phyloP scores from a whole-genome alignment of 1,140 invertebrate genomes.

The Drosophila rhopaloa region DNA sequence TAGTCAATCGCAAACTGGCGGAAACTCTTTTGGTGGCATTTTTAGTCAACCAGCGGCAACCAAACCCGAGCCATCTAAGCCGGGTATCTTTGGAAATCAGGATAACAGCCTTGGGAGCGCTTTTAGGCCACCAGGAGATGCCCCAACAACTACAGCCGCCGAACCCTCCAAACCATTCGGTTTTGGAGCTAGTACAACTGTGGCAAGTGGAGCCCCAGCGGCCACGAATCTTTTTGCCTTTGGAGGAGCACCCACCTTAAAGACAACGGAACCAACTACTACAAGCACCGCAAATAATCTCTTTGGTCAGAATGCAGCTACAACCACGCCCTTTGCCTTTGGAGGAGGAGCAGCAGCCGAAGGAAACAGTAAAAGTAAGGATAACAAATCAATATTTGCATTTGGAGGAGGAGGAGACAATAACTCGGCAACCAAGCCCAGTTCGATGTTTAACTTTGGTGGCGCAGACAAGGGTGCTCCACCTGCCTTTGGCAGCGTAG shows the following conservation, averaged over 20 bases:
- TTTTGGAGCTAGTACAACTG: conserved; percentile 9
- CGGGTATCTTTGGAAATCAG: conserved; percentile 14
- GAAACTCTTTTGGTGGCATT: conserved; percentile 8
- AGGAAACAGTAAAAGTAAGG: conserved; percentile 1
- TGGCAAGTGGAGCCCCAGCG: not conserved
- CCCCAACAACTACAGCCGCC: not conserved
- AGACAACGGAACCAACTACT: conserved; percentile 5
- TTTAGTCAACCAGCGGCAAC: conserved; percentile 7
- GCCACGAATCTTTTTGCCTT: conserved; percentile 34
- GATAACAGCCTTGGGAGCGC: conserved; percentile 17
- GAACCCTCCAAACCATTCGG: conserved; percentile 12
- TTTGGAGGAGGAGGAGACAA: conserved; percentile 33
- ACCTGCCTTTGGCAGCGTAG: conserved; percentile 18
- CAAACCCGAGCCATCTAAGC: conserved; percentile 18
- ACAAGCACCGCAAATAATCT: not conserved
- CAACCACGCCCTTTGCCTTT: conserved; percentile 26
- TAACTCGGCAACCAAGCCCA: conserved; percentile 20
- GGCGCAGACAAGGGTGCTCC: conserved; percentile 5
- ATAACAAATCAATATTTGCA: conserved; percentile 10
- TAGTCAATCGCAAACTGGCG: not conserved
- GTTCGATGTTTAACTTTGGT: conserved; percentile 47
- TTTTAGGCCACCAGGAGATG: conserved; percentile 4
- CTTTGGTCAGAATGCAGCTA: conserved; percentile 25
- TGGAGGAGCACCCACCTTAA: not conserved
- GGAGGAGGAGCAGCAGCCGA: conserved; percentile 10